Percentiles rank a stretch among this genome's conserved stretches.
Conservation (phyloP, 2,888 invertebrate genomes). For the Drosophila mimetica region DNA sequence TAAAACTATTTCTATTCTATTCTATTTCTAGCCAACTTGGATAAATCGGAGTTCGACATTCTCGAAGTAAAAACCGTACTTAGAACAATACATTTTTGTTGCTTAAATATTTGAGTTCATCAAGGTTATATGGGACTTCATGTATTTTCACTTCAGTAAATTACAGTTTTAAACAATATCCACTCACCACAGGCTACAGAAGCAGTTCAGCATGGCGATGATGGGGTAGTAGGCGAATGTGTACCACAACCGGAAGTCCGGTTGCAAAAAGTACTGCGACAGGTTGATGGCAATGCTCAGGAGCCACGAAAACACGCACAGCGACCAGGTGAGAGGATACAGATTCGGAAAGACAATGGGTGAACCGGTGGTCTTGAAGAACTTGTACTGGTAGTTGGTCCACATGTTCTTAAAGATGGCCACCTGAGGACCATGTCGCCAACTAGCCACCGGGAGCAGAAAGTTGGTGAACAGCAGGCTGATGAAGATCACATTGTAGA, state of each 20-base stretch:
- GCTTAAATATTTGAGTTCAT: too few relatives aligned
- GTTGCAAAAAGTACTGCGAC: conserved; percentile 89
- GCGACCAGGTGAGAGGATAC: conserved; percentile 87
- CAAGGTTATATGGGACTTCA: too few relatives aligned
- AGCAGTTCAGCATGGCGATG: conserved; percentile 90
- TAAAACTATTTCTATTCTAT: too few relatives aligned
- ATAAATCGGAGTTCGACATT: too few relatives aligned
- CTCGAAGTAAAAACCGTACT: too few relatives aligned
- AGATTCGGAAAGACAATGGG: conserved; percentile 88
- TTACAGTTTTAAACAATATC: too few relatives aligned
- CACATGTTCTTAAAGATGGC: conserved; percentile 92
- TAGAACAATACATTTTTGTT: too few relatives aligned
- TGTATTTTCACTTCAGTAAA: too few relatives aligned
- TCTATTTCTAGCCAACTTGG: too few relatives aligned
- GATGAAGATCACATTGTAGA: conserved; percentile 90
- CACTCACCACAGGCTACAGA: conserved; percentile 88
- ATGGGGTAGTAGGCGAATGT: conserved; percentile 90
- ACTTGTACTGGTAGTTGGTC: conserved; percentile 89
- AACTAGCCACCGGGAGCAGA: conserved; percentile 88
- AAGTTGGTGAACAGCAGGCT: conserved; percentile 90
- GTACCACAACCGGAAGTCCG: conserved; percentile 90
- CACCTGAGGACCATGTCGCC: conserved; percentile 89
- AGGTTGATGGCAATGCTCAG: conserved; percentile 88
- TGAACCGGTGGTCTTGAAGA: conserved; percentile 85
- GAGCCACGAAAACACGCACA: conserved; percentile 89